A percentile compares a stretch with the other conserved stretches of the same genome.
Conservation (phyloP, 2,797 vertebrate species). For the Gadopsis bispinosus region DNA sequence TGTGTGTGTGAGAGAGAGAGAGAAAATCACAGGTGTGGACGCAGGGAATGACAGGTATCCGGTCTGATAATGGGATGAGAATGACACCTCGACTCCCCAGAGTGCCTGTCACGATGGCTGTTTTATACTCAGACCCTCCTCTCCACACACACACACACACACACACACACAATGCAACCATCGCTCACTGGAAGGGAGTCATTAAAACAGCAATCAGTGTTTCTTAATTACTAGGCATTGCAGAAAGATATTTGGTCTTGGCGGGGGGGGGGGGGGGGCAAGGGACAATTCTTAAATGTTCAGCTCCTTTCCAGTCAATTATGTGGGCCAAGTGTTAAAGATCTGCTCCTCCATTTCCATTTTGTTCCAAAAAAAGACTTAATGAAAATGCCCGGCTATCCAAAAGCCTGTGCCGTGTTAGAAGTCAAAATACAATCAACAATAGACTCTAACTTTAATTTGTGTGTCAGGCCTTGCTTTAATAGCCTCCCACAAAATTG, state of each 20-base stretch:
- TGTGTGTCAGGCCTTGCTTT: constrained; percentile 52
- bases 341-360: constrained; percentile 59
- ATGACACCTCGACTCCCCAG: constrained; percentile 71
- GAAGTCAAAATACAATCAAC: constrained; percentile 70
- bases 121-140: constrained; percentile 39
- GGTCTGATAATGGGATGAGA: constrained; percentile 76
- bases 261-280: constrained; percentile 24
- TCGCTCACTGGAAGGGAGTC: constrained; percentile 67
- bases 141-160: constrained; percentile 14
- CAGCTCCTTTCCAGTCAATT: constrained; percentile 68
- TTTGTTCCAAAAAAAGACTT: constrained; percentile 62
- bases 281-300: constrained; percentile 60
- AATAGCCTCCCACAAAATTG: constrained; percentile 65
- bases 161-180: constrained; percentile 9
- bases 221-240: constrained; percentile 77
- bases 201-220: constrained; percentile 79
- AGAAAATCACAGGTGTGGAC: constrained; percentile 58
- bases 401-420: constrained; percentile 57
- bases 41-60: constrained; percentile 66
- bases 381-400: constrained; percentile 61
- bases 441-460: constrained; percentile 61
- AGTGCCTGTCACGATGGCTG: constrained; percentile 54
- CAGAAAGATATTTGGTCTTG: constrained; percentile 61
- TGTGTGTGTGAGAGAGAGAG: neutral
- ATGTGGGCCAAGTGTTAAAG: constrained; percentile 61